phyloP scores from a whole-genome alignment of 1,140 invertebrate species.

The Parapsyche elsis region DNA sequence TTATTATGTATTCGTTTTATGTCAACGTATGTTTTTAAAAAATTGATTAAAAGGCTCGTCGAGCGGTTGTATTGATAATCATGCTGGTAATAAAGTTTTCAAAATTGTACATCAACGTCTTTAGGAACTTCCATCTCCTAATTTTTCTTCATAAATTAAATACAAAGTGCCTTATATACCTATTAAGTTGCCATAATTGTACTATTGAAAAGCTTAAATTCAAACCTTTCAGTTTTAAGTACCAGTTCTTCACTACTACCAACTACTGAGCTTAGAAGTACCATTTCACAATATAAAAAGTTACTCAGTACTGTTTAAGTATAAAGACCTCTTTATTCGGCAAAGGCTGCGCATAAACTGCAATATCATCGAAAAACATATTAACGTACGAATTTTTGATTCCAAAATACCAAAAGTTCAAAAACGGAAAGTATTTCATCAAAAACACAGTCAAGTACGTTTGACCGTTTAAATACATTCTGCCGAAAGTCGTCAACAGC shows the following conservation, averaged over 20 bases:
- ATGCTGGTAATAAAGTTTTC: conserved; percentile 39
- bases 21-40: conserved; percentile 29
- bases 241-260: too few species aligned
- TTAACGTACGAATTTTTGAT: conserved; percentile 59
- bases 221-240: too few species aligned
- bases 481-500: conserved; percentile 58
- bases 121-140: too few species aligned
- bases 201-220: too few species aligned
- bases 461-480: conserved; percentile 61
- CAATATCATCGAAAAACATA: conserved; percentile 60
- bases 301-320: conserved; percentile 6
- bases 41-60: conserved; percentile 22
- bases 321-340: not conserved
- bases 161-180: too few species aligned
- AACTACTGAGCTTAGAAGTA: too few species aligned
- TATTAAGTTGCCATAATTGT: too few species aligned
- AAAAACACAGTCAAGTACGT: conserved; percentile 59
- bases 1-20: conserved; percentile 28
- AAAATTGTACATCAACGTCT: not conserved
- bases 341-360: not conserved
- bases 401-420: conserved; percentile 62
- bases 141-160: too few species aligned
- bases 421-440: conserved; percentile 63
- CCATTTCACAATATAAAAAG: too few species aligned
- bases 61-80: conserved; percentile 29